These are phyloP conservation scores for Suillia variegata DNA, from an alignment of 2,888 invertebrate genomes.

Conservation along the genomic window DNA sequence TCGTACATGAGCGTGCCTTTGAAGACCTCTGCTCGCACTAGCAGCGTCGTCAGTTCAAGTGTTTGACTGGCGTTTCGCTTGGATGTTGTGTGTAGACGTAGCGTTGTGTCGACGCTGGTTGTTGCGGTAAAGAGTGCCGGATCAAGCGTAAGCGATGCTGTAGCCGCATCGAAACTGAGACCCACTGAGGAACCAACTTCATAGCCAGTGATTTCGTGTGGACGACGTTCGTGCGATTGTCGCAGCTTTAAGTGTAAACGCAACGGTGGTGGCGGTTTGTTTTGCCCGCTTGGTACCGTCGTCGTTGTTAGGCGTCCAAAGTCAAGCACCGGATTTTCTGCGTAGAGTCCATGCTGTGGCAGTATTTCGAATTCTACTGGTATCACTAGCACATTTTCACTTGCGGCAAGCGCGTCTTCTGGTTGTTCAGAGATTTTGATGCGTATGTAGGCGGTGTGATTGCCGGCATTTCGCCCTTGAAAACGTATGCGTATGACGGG, in stretches of 20 bases:
- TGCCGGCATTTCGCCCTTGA: slow-evolving; percentile 76
- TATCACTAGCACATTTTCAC: slow-evolving; percentile 67
- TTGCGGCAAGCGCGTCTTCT: slow-evolving; percentile 26
- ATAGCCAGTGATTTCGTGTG: slow-evolving; percentile 33
- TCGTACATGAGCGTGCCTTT: slow-evolving; percentile 51
- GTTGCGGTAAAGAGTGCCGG: slow-evolving; percentile 43
- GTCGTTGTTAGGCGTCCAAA: slow-evolving; percentile 79
- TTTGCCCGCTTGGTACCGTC: no score
- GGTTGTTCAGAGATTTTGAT: slow-evolving; percentile 56
- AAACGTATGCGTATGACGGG: slow-evolving; percentile 86
- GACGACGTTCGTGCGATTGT: slow-evolving; percentile 39
- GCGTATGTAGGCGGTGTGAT: slow-evolving; percentile 84
- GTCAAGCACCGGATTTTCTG: slow-evolving; percentile 77
- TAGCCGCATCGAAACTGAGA: slow-evolving; percentile 39
- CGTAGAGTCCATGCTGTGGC: slow-evolving; percentile 73
- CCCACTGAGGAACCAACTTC: slow-evolving; percentile 34
- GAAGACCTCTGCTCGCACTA: slow-evolving; percentile 57
- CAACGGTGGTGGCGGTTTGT: slow-evolving; percentile 65
- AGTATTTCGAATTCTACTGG: slow-evolving; percentile 85
- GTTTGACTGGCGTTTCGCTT: slow-evolving; percentile 21
- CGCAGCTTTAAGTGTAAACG: slow-evolving; percentile 60
- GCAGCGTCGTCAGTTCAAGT: slow-evolving; percentile 43
- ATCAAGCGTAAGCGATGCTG: slow-evolving; percentile 49
- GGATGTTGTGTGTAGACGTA: slow-evolving; percentile 38
- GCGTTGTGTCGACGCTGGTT: slow-evolving; percentile 44